Conservation (phyloP, 2,113 vertebrate genomes). For the Hippoglossus stenolepis region DNA sequence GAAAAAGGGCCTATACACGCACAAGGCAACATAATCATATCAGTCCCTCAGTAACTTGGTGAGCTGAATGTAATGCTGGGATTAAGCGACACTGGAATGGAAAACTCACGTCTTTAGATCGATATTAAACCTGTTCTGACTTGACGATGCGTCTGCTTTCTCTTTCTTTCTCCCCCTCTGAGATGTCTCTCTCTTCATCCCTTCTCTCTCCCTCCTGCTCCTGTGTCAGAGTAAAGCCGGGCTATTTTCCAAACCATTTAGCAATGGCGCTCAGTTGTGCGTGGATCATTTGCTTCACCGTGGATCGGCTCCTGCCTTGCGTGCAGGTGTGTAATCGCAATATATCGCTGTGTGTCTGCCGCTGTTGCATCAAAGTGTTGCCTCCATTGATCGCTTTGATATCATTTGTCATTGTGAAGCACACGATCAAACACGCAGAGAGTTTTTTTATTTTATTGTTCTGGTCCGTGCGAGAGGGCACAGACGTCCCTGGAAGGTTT, state of each 20-base stretch:
- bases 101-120: constrained; percentile 51
- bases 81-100: constrained; percentile 40
- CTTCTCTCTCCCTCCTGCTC: background rate
- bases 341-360: constrained; percentile 54
- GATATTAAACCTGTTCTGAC: constrained; percentile 49
- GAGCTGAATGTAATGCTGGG: constrained; percentile 32
- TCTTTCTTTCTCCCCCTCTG: background rate
- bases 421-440: constrained; percentile 17
- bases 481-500: background rate
- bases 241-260: constrained; percentile 80
- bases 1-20: constrained; percentile 20
- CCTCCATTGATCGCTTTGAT: constrained; percentile 62
- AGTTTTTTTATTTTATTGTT: background rate
- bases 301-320: constrained; percentile 64
- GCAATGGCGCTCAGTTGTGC: constrained; percentile 46
- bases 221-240: constrained; percentile 30
- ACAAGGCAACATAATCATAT: background rate
- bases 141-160: constrained; percentile 16
- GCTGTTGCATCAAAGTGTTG: constrained; percentile 48
- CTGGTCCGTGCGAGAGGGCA: background rate
- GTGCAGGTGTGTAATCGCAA: constrained; percentile 78
- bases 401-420: constrained; percentile 35
- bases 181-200: constrained; percentile 10
- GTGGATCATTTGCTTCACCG: constrained; percentile 71
- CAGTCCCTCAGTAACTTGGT: constrained; percentile 34